A percentile compares a stretch with the other conserved stretches of the same genome.
phyloP scores from a whole-genome alignment of 2,797 vertebrate genomes.

The Heliangelus exortis region DNA sequence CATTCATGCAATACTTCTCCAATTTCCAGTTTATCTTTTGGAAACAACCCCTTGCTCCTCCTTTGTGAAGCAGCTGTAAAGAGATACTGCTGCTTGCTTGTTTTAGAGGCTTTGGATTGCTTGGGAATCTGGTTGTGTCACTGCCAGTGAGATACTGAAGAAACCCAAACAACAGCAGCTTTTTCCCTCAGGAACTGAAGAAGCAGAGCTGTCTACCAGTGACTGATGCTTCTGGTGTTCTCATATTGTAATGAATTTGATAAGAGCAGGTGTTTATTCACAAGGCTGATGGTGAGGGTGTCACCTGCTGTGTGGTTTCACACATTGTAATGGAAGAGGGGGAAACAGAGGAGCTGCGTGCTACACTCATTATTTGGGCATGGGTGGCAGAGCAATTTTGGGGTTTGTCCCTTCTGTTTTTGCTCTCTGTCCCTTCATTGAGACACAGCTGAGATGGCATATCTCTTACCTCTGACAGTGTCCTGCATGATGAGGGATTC shows the following conservation, averaged over 20 bases:
- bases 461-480: neutral
- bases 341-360: neutral
- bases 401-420: neutral
- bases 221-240: neutral
- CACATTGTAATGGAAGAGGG: neutral
- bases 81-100: neutral
- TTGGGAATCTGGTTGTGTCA: neutral
- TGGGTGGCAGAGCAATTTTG: neutral
- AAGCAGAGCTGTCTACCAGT: neutral
- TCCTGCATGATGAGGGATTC: neutral
- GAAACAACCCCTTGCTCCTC: neutral
- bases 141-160: neutral
- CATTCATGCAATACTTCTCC: neutral
- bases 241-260: neutral
- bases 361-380: neutral
- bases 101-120: neutral
- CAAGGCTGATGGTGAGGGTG: neutral
- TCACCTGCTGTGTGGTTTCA: slow-evolving; percentile 15
- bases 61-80: neutral
- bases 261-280: neutral
- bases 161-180: neutral
- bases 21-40: neutral
- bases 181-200: neutral
- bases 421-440: neutral
- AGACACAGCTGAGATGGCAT: neutral